phyloP scores from a whole-genome alignment of 2,797 vertebrate genomes.

The Lagocephalus sceleratus region DNA sequence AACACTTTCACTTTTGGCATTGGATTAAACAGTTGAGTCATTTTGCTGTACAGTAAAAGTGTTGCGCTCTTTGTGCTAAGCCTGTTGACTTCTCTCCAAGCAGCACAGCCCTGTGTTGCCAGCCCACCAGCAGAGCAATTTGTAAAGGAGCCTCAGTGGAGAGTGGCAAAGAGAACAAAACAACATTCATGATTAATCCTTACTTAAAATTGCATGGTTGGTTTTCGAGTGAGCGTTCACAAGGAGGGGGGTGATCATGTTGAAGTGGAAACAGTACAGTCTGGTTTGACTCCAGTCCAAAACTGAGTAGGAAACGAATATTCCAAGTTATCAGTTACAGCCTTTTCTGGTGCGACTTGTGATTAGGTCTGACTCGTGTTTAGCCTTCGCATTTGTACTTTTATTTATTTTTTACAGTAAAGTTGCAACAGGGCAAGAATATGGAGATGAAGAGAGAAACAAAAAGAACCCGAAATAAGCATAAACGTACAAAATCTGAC shows the following conservation, averaged over 20 bases:
- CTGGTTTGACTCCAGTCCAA: neutral
- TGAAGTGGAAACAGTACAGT: constrained; percentile 7
- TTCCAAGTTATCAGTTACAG: no score
- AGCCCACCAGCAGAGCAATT: constrained; percentile 40
- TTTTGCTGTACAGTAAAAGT: constrained; percentile 12
- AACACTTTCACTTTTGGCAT: neutral
- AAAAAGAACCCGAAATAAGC: no score
- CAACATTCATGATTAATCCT: constrained; percentile 56
- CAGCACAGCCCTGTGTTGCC: constrained; percentile 19
- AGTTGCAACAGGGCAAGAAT: no score
- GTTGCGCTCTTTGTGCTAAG: constrained; percentile 25
- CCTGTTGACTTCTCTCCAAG: constrained; percentile 26
- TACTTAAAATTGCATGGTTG: constrained; percentile 45
- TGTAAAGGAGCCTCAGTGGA: constrained; percentile 49
- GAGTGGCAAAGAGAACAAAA: constrained; percentile 49
- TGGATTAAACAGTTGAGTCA: constrained; percentile 12
- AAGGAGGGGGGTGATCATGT: neutral
- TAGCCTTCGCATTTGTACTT: no score
- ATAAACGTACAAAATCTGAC: no score
- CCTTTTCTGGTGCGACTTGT: no score
- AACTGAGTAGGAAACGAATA: neutral
- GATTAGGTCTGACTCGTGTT: no score
- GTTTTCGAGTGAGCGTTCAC: constrained; percentile 28
- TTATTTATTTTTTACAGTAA: no score
- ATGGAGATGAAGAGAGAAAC: no score